These are phyloP conservation scores for Cheilinus undulatus DNA, from an alignment of 2,113 vertebrate species.

Conservation along the genomic window DNA sequence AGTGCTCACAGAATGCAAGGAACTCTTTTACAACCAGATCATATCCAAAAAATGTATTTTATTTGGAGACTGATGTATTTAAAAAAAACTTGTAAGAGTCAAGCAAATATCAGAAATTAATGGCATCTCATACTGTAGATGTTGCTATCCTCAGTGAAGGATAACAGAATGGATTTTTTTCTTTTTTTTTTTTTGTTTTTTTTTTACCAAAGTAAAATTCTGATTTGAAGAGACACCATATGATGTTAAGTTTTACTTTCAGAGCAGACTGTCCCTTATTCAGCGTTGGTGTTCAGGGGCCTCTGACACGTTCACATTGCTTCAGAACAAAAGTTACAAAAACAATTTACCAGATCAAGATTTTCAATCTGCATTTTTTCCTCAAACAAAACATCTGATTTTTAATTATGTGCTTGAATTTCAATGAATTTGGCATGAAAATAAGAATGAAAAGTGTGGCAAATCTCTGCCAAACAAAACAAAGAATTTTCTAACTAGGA, in stretches of 20 bases:
- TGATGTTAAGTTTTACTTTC: neutral
- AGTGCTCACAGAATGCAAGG: no score
- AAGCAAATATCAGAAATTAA: no score
- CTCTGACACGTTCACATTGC: slow-evolving; percentile 31
- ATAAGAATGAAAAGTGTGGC: neutral
- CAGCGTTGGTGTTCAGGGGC: slow-evolving; percentile 59
- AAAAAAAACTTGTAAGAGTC: no score
- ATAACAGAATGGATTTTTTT: no score
- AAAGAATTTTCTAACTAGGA: neutral
- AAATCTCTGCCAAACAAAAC: slow-evolving; percentile 15
- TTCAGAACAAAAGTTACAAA: slow-evolving; percentile 4
- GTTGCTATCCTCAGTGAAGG: no score
- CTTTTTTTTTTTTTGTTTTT: no score
- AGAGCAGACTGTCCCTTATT: slow-evolving; percentile 42
- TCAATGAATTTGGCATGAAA: slow-evolving; percentile 30
- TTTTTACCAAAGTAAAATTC: no score
- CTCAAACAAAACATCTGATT: neutral
- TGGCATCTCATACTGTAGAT: no score
- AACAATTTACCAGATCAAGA: slow-evolving; percentile 9
- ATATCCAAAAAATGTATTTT: no score
- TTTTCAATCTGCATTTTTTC: slow-evolving; percentile 43
- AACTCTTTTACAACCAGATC: no score
- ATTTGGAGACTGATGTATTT: no score
- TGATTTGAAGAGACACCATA: no score
- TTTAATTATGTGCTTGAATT: slow-evolving; percentile 21